Conservation (phyloP, 2,888 invertebrate genomes). For the Agonopterix alstromeriana region DNA sequence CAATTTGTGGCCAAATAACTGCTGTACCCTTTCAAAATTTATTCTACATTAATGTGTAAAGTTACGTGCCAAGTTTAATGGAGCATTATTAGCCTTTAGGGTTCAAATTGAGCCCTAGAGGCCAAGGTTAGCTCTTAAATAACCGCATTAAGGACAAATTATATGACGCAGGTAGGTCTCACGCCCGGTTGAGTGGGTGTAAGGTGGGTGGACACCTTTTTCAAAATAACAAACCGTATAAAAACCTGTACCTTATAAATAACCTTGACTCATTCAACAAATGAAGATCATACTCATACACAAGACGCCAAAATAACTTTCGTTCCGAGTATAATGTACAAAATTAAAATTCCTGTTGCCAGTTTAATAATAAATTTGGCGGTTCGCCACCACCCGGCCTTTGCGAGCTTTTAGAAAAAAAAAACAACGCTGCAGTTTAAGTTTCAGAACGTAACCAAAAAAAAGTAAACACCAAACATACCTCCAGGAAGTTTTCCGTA, state of each 20-base stretch:
- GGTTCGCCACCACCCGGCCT: conserved; percentile 43
- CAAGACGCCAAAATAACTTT: conserved; percentile 35
- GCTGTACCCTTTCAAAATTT: too few relatives aligned
- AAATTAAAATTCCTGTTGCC: conserved; percentile 49
- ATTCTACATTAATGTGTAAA: too few relatives aligned
- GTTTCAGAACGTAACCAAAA: conserved; percentile 1
- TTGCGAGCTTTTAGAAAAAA: conserved; percentile 17
- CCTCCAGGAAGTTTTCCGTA: conserved; percentile 31
- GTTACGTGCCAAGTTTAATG: too few relatives aligned
- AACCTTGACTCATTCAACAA: conserved; percentile 7
- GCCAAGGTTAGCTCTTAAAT: not conserved
- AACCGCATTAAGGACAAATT: not conserved
- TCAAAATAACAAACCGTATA: too few relatives aligned
- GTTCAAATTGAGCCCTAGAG: not conserved
- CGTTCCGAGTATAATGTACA: conserved; percentile 28
- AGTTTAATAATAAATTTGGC: conserved; percentile 65
- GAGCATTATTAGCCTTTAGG: not conserved
- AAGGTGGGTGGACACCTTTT: too few relatives aligned
- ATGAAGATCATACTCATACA: conserved; percentile 2
- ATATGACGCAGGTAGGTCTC: too few relatives aligned
- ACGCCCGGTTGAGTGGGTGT: too few relatives aligned
- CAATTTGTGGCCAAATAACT: not conserved
- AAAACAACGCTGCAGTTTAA: conserved; percentile 10
- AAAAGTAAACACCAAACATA: conserved; percentile 26
- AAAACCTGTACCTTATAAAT: conserved; percentile 1